phyloP scores from a whole-genome alignment of 2,888 invertebrate species.

The Pimpla rufipes region DNA sequence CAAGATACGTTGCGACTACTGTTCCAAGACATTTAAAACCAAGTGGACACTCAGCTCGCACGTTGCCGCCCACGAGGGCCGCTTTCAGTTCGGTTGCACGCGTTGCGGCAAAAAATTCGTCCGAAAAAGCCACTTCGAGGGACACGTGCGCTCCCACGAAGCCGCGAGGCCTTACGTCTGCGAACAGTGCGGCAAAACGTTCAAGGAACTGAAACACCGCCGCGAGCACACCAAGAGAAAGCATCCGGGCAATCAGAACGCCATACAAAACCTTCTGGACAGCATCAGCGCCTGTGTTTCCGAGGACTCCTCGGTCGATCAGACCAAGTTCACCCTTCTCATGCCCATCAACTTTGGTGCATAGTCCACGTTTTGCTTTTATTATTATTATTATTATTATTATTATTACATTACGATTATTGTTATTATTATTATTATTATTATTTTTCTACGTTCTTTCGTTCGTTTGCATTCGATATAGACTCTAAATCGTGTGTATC shows the following conservation, averaged over 20 bases:
- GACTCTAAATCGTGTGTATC: constrained; percentile 28
- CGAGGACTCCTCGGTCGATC: constrained; percentile 79
- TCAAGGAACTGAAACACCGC: constrained; percentile 83
- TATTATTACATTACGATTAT: no score
- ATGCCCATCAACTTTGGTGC: constrained; percentile 83
- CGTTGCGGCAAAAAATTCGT: constrained; percentile 85
- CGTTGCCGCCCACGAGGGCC: constrained; percentile 84
- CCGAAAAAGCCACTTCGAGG: constrained; percentile 84
- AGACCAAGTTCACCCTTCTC: constrained; percentile 81
- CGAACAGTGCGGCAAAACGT: constrained; percentile 83
- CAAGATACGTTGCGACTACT: constrained; percentile 83
- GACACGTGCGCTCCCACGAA: constrained; percentile 84
- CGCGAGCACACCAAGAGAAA: constrained; percentile 83
- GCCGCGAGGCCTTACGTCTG: constrained; percentile 83
- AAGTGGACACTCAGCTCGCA: constrained; percentile 84
- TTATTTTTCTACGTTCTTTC: constrained; percentile 17
- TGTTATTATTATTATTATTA: constrained; percentile 31
- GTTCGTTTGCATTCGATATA: constrained; percentile 29
- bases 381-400: constrained; percentile 35
- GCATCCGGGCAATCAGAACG: constrained; percentile 80
- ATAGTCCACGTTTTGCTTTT: constrained; percentile 63
- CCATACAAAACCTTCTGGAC: constrained; percentile 81
- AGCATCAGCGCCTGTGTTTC: constrained; percentile 81
- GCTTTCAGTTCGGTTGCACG: constrained; percentile 83
- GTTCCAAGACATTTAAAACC: constrained; percentile 83